Conservation (phyloP, 2,888 invertebrate species). For the Drosophila affinis region DNA sequence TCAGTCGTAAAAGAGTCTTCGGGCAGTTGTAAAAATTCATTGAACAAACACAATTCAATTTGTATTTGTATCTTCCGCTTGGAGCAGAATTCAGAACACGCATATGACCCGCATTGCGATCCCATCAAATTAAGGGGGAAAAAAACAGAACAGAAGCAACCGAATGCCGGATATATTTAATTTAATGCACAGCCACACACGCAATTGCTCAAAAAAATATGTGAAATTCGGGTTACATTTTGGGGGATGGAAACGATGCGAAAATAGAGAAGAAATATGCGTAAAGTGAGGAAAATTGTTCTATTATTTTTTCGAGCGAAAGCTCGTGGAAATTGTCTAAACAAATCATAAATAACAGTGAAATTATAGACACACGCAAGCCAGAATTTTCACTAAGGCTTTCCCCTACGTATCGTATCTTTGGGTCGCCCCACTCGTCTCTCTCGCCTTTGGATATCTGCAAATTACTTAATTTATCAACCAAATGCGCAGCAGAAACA, state of each 20-base stretch:
- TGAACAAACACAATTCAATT: slow-evolving; percentile 4
- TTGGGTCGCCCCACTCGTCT: not conserved
- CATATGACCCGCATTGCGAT: slow-evolving; percentile 71
- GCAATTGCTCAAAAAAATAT: slow-evolving; percentile 40
- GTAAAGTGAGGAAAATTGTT: slow-evolving; percentile 39
- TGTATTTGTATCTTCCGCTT: slow-evolving; percentile 56
- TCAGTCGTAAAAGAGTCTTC: slow-evolving; percentile 40
- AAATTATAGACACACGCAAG: slow-evolving; percentile 51
- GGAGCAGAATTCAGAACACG: slow-evolving; percentile 49
- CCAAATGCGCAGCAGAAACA: slow-evolving; percentile 48
- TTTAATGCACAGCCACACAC: slow-evolving; percentile 54
- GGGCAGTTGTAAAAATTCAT: slow-evolving; percentile 36
- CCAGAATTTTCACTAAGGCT: slow-evolving; percentile 50
- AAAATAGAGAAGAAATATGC: slow-evolving; percentile 32
- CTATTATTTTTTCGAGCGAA: slow-evolving; percentile 5
- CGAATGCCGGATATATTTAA: slow-evolving; percentile 73
- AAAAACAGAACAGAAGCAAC: slow-evolving; percentile 49
- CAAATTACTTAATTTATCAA: slow-evolving; percentile 68
- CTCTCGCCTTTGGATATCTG: slow-evolving; percentile 23
- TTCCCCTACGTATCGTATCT: not conserved
- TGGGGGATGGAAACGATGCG: slow-evolving; percentile 29
- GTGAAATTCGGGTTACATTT: slow-evolving; percentile 21
- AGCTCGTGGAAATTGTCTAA: slow-evolving; percentile 41
- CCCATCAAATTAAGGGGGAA: slow-evolving; percentile 58
- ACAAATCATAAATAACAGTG: slow-evolving; percentile 70